phyloP scores from a whole-genome alignment of 2,888 invertebrate genomes.

The Digitonthophagus gazella region DNA sequence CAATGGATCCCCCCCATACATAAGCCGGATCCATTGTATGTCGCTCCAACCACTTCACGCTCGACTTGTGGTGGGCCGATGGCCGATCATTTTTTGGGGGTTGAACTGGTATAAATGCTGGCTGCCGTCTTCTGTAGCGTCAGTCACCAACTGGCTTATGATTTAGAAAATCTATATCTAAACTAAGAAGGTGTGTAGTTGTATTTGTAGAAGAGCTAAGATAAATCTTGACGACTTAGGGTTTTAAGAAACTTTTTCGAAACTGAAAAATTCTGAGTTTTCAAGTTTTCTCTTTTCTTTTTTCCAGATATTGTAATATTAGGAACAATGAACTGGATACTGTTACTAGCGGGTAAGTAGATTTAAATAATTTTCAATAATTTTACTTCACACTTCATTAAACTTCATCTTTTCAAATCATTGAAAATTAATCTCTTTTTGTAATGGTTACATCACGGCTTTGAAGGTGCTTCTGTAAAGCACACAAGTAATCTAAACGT shows the following conservation, averaged over 20 bases:
- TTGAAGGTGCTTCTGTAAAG: no score
- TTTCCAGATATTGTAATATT: background rate
- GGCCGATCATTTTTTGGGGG: background rate
- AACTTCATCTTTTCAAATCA: background rate
- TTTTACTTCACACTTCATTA: background rate
- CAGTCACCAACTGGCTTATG: background rate
- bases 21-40: background rate
- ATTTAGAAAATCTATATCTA: background rate
- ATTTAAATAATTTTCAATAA: background rate
- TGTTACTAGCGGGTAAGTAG: constrained; percentile 4
- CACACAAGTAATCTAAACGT: no score
- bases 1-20: background rate
- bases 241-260: no score
- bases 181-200: no score
- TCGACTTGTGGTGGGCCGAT: background rate
- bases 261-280: no score
- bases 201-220: no score
- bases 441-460: background rate
- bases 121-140: background rate
- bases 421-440: background rate
- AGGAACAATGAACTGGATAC: constrained; percentile 6
- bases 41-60: background rate
- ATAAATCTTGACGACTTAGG: no score
- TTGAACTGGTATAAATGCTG: background rate
- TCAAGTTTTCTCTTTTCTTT: background rate